A percentile compares a stretch with the other conserved stretches of the same genome.
Evolutionary conservation across 2,797 vertebrate genomes (phyloP).

Genomic region (Hozukius guyotensis): DNA sequence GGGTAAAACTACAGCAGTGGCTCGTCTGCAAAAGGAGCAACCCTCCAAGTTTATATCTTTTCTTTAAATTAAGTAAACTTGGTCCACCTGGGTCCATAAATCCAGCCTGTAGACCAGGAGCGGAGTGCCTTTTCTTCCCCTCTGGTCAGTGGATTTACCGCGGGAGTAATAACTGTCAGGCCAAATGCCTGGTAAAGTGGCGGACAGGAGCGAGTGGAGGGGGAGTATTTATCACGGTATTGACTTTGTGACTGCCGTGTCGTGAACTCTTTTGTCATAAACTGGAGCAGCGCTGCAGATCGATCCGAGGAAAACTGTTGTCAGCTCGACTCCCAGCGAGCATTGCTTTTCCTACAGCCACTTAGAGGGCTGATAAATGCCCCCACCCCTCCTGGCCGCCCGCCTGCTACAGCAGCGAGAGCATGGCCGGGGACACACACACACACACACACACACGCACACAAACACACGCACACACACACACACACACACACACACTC

Average conservation of each 20-base stretch:
- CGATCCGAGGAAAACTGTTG: slow-evolving; percentile 87
- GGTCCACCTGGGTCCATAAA: slow-evolving; percentile 87
- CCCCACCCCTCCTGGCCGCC: slow-evolving; percentile 50
- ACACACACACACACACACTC: background rate
- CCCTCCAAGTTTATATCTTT: slow-evolving; percentile 76
- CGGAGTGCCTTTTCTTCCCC: slow-evolving; percentile 59
- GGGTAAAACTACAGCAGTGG: slow-evolving; percentile 39
- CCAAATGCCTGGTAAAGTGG: slow-evolving; percentile 88
- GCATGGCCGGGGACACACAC: slow-evolving; percentile 7
- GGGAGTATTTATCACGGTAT: slow-evolving; percentile 90
- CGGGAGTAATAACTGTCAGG: slow-evolving; percentile 93
- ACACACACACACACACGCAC: background rate
- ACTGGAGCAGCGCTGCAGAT: slow-evolving; percentile 85
- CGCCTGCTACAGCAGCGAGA: slow-evolving; percentile 43
- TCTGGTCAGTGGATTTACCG: slow-evolving; percentile 92
- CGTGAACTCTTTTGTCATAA: slow-evolving; percentile 93
- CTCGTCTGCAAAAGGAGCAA: slow-evolving; percentile 42
- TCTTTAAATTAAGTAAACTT: slow-evolving; percentile 93
- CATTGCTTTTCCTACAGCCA: slow-evolving; percentile 86
- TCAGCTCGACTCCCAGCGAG: slow-evolving; percentile 86
- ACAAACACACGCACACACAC: slow-evolving; percentile 5
- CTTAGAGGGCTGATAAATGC: slow-evolving; percentile 87
- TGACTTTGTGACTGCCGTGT: slow-evolving; percentile 89
- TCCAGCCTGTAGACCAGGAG: slow-evolving; percentile 81
- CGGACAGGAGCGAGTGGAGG: slow-evolving; percentile 81